These are phyloP conservation scores for Casuarius casuarius DNA, from an alignment of 2,113 vertebrate species.

Conservation along the genomic window DNA sequence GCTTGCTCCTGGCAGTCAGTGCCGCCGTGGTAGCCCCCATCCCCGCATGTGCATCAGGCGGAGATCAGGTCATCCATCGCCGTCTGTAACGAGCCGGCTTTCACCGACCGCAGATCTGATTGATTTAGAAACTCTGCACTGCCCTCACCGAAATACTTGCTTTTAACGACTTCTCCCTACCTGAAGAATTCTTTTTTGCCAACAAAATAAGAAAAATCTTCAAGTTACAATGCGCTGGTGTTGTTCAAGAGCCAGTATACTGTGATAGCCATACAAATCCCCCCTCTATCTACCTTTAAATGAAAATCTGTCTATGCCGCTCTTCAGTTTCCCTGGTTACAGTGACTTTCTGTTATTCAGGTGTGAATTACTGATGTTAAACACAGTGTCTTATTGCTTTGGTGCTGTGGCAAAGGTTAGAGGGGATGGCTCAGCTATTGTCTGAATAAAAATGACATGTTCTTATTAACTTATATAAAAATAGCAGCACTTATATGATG, in stretches of 20 bases:
- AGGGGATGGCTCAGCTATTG: conserved; percentile 37
- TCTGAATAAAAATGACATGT: conserved; percentile 11
- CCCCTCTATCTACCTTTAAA: not conserved
- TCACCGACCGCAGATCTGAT: not conserved
- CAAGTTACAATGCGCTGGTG: not conserved
- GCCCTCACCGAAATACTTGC: not conserved
- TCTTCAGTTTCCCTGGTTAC: conserved; percentile 78
- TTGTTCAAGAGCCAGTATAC: not conserved
- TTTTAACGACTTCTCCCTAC: not conserved
- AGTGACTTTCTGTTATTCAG: conserved; percentile 68
- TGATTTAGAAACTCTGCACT: not conserved
- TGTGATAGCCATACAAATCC: conserved; percentile 4
- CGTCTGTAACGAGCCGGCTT: not conserved
- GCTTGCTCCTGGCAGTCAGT: not conserved
- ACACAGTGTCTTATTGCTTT: conserved; percentile 52
- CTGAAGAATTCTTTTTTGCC: not conserved
- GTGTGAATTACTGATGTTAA: conserved; percentile 64
- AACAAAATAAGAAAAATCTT: not conserved
- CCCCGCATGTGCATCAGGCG: accelerated
- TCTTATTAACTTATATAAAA: conserved; percentile 44
- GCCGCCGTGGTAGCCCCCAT: not conserved
- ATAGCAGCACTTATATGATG: not conserved
- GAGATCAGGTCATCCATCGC: not conserved
- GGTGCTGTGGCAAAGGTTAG: conserved; percentile 50
- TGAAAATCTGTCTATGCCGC: conserved; percentile 13